Evolutionary conservation across 2,888 invertebrate species (phyloP), one percentile per base, ranked within the genome.

Genomic region (Oconnorella tubifera): DNA sequence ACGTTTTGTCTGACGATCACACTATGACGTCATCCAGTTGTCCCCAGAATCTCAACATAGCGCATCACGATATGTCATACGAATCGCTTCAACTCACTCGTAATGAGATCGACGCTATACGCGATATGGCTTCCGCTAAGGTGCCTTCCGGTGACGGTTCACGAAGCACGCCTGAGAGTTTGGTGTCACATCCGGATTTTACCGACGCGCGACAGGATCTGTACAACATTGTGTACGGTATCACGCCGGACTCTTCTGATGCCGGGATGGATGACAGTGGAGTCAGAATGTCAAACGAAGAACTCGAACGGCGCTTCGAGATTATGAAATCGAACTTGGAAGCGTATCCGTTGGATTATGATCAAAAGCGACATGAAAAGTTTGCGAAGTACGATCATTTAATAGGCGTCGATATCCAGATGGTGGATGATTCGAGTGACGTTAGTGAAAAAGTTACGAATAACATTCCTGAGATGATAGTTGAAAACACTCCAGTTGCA

Each of bases 41-140:
- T 25, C 69, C 69, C 3, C 57, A 56, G 19, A 60, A 64, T 27
- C n/a, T n/a, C n/a, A n/a, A n/a, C n/a, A n/a, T n/a, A n/a, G n/a
- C n/a, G n/a, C n/a, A n/a, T n/a, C 71, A 64, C 53, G 67, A 65
- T 51, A 60, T 64, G 3, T 64, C 64, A 1, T 60, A 64, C 50
- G 62, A 68, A 66, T 33, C 56, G 27, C 70, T 73, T 3, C 68
- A 71, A 33, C 72, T 77, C 32, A 72, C 75, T 1, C 68, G 71
- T 25, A 68, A 67, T 29, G 75, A 76, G 63, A 72, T 75, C 3
- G 75, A 75, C 29, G 72, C 72, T 51, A 72, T 75, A 32, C 71
- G 73, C 40, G 29, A 60, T 19, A 55, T 64, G 57, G 27, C 29
- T 14, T 28, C 49, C 0, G n/a, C 29, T 19, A 28, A 51, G 28